A percentile compares a stretch with the other conserved stretches of the same genome.
Evolutionary conservation across 2,113 vertebrate genomes (phyloP).

Genomic region (Corythoichthys haematopterus): DNA sequence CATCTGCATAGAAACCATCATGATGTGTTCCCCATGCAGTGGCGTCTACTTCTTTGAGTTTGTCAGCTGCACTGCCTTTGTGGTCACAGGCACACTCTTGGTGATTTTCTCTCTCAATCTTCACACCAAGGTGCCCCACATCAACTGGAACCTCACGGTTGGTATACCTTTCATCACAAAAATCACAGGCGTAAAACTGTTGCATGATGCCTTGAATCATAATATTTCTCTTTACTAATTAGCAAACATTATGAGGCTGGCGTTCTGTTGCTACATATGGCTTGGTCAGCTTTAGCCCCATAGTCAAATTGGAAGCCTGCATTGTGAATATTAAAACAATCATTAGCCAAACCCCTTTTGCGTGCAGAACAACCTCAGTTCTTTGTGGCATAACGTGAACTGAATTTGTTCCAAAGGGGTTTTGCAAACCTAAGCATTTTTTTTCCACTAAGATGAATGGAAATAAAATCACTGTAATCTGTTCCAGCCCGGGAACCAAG

Average conservation of each 20-base stretch:
- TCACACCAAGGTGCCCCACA: slow-evolving; percentile 85
- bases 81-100: slow-evolving; percentile 89
- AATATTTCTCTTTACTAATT: not conserved
- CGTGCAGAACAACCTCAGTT: not conserved
- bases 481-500: too few relatives aligned
- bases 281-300: not conserved
- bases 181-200: not conserved
- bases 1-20: slow-evolving; percentile 97
- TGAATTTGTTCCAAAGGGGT: not conserved
- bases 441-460: too few relatives aligned
- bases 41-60: slow-evolving; percentile 98
- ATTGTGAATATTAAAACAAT: not conserved
- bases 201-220: not conserved
- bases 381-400: not conserved
- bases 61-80: slow-evolving; percentile 92
- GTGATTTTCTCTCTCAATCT: slow-evolving; percentile 89
- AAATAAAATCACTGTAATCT: too few relatives aligned
- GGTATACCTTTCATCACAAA: slow-evolving; percentile 38
- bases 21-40: slow-evolving; percentile 89
- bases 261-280: not conserved
- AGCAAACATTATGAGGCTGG: not conserved
- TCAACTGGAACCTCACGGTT: slow-evolving; percentile 97
- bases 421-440: not conserved
- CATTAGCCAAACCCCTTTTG: not conserved
- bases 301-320: not conserved